Percentiles rank a stretch among this genome's conserved stretches.
phyloP scores from a whole-genome alignment of 2,888 invertebrate genomes.

The Congeria kusceri region DNA sequence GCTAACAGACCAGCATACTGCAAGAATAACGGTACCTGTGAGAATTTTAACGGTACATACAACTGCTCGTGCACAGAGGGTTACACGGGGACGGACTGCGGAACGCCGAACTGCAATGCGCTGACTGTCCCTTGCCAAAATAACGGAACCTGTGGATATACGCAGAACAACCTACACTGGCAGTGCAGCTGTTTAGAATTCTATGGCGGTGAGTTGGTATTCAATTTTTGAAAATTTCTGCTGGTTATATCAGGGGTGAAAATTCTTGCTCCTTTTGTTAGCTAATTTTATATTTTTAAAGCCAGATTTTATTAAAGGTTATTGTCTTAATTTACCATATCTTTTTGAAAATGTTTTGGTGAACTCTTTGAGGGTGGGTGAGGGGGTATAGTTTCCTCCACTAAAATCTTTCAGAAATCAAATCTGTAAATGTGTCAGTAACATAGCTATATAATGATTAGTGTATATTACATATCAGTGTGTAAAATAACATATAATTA shows the following conservation, averaged over 20 bases:
- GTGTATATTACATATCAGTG: no score
- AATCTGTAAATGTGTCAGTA: no score
- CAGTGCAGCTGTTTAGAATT: not conserved
- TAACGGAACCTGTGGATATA: slow-evolving; percentile 23
- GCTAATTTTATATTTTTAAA: not conserved
- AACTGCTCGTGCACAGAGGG: slow-evolving; percentile 72
- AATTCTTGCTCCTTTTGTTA: not conserved
- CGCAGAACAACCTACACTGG: not conserved
- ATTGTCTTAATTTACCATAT: no score
- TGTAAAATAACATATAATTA: no score
- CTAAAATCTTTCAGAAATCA: no score
- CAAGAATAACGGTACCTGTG: slow-evolving; percentile 92
- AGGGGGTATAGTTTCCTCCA: no score
- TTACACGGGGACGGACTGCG: slow-evolving; percentile 86
- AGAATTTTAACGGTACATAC: slow-evolving; percentile 88
- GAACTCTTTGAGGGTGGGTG: no score
- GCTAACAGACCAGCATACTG: slow-evolving; percentile 86
- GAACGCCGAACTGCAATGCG: slow-evolving; percentile 86
- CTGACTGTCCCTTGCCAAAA: slow-evolving; percentile 84
- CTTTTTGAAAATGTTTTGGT: no score
- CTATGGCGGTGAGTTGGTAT: not conserved
- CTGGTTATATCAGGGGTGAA: no score
- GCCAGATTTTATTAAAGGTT: not conserved
- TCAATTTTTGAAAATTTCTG: no score
- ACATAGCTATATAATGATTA: no score